These are phyloP conservation scores for Pogonophryne albipinna DNA, from an alignment of 2,797 vertebrate genomes.

Conservation along the genomic window DNA sequence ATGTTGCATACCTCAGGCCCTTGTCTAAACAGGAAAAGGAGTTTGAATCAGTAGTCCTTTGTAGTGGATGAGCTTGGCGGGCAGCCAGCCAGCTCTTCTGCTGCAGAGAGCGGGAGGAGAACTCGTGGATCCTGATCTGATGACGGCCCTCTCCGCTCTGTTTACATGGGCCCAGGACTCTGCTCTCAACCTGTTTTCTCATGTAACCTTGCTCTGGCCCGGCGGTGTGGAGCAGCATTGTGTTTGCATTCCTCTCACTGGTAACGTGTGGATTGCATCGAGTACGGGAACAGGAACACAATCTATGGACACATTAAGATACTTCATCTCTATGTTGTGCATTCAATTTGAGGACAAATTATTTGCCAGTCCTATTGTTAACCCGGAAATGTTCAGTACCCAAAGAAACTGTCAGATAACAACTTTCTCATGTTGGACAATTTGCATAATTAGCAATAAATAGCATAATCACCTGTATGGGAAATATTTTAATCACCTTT, in stretches of 20 bases:
- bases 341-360: neutral
- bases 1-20: conserved; percentile 72
- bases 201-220: conserved; percentile 15
- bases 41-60: conserved; percentile 79
- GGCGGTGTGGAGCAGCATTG: neutral
- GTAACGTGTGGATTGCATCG: neutral
- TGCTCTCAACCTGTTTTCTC: conserved; percentile 22
- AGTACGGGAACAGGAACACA: neutral
- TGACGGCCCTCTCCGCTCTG: conserved; percentile 29
- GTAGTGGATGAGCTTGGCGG: conserved; percentile 73
- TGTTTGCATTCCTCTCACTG: neutral
- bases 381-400: too few species aligned
- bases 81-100: conserved; percentile 62
- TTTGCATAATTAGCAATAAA: too few species aligned
- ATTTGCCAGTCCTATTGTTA: neutral
- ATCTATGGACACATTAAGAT: neutral
- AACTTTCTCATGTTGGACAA: too few species aligned
- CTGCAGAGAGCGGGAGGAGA: conserved; percentile 36
- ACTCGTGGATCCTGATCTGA: conserved; percentile 52
- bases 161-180: conserved; percentile 27
- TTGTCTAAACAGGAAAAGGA: conserved; percentile 85
- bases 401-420: too few species aligned
- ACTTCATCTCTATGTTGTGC: neutral
- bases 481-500: too few species aligned
- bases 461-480: too few species aligned